phyloP scores from a whole-genome alignment of 2,797 vertebrate genomes.

The Cynodonichthys magdalenae region DNA sequence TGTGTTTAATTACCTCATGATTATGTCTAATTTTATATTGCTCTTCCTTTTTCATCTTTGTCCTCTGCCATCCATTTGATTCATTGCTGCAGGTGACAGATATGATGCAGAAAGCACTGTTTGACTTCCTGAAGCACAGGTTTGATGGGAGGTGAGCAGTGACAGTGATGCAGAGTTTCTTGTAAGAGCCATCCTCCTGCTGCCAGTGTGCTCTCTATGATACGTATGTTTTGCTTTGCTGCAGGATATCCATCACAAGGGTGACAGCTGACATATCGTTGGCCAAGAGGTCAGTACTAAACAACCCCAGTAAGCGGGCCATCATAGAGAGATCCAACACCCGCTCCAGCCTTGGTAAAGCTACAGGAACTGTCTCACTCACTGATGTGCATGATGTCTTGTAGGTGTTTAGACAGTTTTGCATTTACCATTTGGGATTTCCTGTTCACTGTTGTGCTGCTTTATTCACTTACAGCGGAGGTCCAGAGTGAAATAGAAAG shows the following conservation, averaged over 20 bases:
- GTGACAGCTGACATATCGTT: constrained; percentile 99
- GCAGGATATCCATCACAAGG: constrained; percentile 97
- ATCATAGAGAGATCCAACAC: constrained; percentile 99
- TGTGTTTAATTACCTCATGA: neutral
- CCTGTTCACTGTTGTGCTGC: constrained; percentile 4
- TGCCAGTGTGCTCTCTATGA: neutral
- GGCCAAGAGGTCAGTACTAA: constrained; percentile 98
- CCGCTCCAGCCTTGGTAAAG: constrained; percentile 95
- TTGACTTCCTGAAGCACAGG: constrained; percentile 99
- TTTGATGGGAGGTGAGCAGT: constrained; percentile 98
- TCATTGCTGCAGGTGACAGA: constrained; percentile 91
- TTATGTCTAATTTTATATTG: constrained; percentile 36
- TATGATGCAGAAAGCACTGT: constrained; percentile 99
- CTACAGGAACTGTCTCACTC: constrained; percentile 57
- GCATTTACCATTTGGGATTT: neutral
- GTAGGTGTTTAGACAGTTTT: constrained; percentile 3
- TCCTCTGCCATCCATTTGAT: constrained; percentile 17
- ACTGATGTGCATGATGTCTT: constrained; percentile 65
- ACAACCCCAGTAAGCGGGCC: constrained; percentile 98
- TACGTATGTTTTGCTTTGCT: constrained; percentile 35
- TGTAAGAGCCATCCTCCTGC: neutral
- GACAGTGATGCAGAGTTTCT: rapidly evolving
- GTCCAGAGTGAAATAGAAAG: constrained; percentile 98
- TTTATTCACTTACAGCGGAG: constrained; percentile 83
- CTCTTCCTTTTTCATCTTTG: constrained; percentile 54